Base-by-base conservation (phyloP, 2,113 vertebrate species). In the Porphyrio hochstetteri region DNA sequence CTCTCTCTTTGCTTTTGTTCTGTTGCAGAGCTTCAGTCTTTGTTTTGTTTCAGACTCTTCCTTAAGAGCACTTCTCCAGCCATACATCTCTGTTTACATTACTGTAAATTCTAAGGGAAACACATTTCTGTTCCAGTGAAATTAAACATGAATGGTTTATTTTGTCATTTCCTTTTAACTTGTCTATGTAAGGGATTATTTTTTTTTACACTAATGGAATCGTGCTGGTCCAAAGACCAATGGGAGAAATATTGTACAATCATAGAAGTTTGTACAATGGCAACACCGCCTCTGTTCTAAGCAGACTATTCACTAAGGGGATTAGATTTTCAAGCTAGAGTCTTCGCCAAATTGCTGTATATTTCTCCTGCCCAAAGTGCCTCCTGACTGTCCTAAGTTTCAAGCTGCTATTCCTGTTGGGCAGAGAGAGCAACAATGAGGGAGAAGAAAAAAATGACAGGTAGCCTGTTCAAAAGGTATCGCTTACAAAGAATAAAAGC, bases 71-170 rank as follows among this genome's bases (percentile, higher is more conserved):
- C 42, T 87, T 79, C 36, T 86, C 28, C 20, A 61, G 18, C 70
- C 31, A 16, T 78, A 64, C 9, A 33, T 68, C 19, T 96, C 48
- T 81, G 89, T 93, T 81, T 93, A 86, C 60, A 19, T 82, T 78
- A 83, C 38, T 60, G 29, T 53, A 92, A 70, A 56, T 91, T 90
- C 65, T 76, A 97, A 94, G 72, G 88, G 91, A 75, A 92, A 85
- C 25, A 33, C 18, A 20, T 89, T 93, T 93, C 52, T 89, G 7
- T 82, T 92, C 42, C 65, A 68, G 15, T 82, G 48, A 74, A 85
- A 64, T 80, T n/a, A 92, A 77, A 55, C 48, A 33, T 65, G 33
- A 77, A 38, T 95, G 20, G 19, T 59, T 59, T 86, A 33, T 95
- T 81, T 82, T 89, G 46, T 71, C 6, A 61, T 94, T 94, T 95